A percentile compares a stretch with the other conserved stretches of the same genome.
Evolutionary conservation across 2,113 vertebrate species (phyloP).

Genomic region (Lagopus leucura): DNA sequence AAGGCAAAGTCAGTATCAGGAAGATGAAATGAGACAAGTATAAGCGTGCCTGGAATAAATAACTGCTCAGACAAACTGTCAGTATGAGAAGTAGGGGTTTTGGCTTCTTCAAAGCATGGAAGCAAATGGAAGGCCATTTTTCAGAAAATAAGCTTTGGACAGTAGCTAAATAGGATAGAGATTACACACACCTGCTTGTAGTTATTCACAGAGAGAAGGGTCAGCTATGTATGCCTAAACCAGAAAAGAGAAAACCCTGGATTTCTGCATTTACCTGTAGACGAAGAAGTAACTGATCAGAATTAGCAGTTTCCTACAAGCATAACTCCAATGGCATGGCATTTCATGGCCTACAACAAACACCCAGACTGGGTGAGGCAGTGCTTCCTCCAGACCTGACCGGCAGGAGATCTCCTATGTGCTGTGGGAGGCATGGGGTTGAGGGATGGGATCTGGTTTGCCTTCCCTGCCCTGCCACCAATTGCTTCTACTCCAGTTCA

Average conservation of each 20-base stretch:
- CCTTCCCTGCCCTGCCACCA: slow-evolving; percentile 27
- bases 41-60: neutral
- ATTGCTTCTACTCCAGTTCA: neutral
- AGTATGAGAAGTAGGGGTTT: neutral
- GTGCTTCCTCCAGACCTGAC: neutral
- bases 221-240: neutral
- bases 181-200: neutral
- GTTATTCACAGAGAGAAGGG: neutral
- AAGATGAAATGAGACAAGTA: neutral
- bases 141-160: neutral
- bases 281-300: neutral
- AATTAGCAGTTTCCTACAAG: slow-evolving; percentile 42
- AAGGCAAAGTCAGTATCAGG: neutral
- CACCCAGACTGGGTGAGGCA: neutral
- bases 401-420: neutral
- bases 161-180: neutral
- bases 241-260: neutral
- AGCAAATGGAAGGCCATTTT: neutral
- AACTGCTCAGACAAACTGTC: neutral
- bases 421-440: neutral
- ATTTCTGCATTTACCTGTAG: neutral
- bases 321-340: neutral
- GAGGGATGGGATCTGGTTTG: slow-evolving; percentile 26
- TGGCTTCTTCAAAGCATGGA: neutral
- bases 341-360: neutral